phyloP scores from a whole-genome alignment of 2,797 vertebrate genomes.

The Dicrostonyx torquatus region DNA sequence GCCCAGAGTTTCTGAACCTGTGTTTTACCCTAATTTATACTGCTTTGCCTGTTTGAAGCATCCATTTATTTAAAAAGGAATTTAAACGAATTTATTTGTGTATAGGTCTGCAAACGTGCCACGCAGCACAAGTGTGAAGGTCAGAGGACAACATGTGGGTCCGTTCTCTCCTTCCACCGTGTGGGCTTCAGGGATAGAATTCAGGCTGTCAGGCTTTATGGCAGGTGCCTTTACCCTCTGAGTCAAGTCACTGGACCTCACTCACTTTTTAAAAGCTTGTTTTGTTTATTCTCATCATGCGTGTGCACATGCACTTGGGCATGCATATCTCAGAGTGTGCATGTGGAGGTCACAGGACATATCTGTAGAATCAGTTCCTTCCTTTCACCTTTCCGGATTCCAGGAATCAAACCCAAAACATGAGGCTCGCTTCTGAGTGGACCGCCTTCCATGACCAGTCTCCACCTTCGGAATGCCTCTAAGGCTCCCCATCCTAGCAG shows the following conservation, averaged over 20 bases:
- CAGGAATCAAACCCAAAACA: not conserved
- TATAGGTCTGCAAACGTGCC: not conserved
- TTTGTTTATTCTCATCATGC: not conserved
- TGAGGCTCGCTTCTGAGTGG: not conserved
- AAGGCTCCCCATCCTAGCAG: not conserved
- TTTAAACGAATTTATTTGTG: not conserved
- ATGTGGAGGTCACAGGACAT: too few species aligned
- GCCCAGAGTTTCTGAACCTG: not conserved
- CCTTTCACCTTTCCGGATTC: not conserved
- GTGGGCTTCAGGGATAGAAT: not conserved
- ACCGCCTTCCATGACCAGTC: not conserved
- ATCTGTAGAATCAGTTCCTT: not conserved
- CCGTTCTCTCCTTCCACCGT: not conserved
- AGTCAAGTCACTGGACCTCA: not conserved
- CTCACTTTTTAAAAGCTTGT: not conserved
- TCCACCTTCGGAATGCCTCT: slow-evolving; percentile 8
- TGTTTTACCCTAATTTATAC: not conserved
- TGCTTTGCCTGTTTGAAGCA: not conserved
- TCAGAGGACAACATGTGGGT: not conserved
- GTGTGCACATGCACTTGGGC: not conserved
- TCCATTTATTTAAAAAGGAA: not conserved
- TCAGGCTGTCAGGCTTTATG: not conserved
- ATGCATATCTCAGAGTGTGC: not conserved
- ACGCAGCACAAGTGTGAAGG: not conserved
- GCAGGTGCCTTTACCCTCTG: not conserved